Evolutionary conservation across 2,888 invertebrate genomes (phyloP), one percentile per base, ranked within the genome.

Genomic region (Phoronis australis): DNA sequence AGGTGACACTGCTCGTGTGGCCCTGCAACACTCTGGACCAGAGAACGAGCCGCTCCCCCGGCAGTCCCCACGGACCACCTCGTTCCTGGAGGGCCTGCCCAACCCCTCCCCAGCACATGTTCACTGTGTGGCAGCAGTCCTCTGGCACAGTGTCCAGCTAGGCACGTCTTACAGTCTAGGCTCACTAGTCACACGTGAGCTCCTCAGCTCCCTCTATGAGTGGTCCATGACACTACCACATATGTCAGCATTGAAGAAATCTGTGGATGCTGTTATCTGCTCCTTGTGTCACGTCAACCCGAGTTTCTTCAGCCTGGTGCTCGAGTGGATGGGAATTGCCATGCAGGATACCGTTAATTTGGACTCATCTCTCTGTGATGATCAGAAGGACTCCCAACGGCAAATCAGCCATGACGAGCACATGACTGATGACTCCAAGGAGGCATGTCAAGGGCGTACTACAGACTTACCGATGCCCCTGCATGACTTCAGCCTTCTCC

Each of bases 191-290:
- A 86, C 87, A 0, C 82, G 84, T 46, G 85, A 88, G 39, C 75
- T 92, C 1, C 88, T 91, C 68, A 82, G 82, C 57, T 81, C 84
- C 1, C 79, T 92, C 23, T 88, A 86, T 73, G 82, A 84, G 45
- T 90, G 92, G 87, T 85, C 87, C 21, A 80, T 84, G 47, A 80
- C 82, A n/a, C 80, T 88, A 41, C 83, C 84, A 20, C 83, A 84
- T 38, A 83, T 84, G 48, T 84, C 86, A 20, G 58, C 66, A 26
- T 79, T 92, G 45, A 92, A 92, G 77, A 84, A 85, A 64, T 84
- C 90, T 0, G 82, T 93, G n/a, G 90, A 93, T 77, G 84, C 87
- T 66, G 83, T 90, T 47, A 77, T 93, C 43, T 93, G 92, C 74
- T 86, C 91, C 3, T 82, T 91, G 68, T 92, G 91, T 76, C 88